Base-by-base conservation (phyloP, 2,888 invertebrate species). In the Beris morrisii region DNA sequence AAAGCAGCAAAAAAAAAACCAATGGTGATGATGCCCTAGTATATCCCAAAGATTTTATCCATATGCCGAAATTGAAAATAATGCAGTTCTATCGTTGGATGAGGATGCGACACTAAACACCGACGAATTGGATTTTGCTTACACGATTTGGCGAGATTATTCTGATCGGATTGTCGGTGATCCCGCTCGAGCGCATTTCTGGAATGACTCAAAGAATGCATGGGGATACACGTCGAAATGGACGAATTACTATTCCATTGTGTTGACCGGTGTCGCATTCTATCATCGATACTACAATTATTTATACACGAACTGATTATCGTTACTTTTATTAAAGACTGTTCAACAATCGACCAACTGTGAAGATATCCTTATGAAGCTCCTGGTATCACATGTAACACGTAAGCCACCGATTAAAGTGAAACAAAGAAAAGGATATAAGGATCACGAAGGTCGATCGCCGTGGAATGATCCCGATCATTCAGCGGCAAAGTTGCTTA, bases 221-320 rank as follows among this genome's bases (percentile, higher is more conserved):
- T 97, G 97, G 96, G 93, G 93, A 71, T 97, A 96, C 83, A 95
- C 95, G 73, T 96, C 96, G 75, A 93, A 92, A 79, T 95, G 95
- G 94, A 94, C 95, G 74, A 94, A 95, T 76, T 91, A 95, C 81
- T 97, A 96, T 84, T 96, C 96, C 72, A 92, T 97, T 83, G 93
- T 97, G 77, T 84, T 97, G 77, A 92, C 95, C 69, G 93, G 95
- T 75, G 96, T 93, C 72, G 96, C 96, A 72, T 90, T 97, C 76
- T 95, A 95, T 84, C 97, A 97, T 83, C 91, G 92, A 76, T 95
- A 95, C 79, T 91, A 93, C 83, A 92, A 95, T 80, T 91, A 92
- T 80, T 85, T 92, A 77, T 96, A 94, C 82, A 91, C 89, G 69
- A 86, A 90, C 79, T 90, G 90, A 83, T 83, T 92, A 74, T 90